Evolutionary conservation across 2,888 invertebrate species (phyloP).

Genomic region (Drosophila atripex): DNA sequence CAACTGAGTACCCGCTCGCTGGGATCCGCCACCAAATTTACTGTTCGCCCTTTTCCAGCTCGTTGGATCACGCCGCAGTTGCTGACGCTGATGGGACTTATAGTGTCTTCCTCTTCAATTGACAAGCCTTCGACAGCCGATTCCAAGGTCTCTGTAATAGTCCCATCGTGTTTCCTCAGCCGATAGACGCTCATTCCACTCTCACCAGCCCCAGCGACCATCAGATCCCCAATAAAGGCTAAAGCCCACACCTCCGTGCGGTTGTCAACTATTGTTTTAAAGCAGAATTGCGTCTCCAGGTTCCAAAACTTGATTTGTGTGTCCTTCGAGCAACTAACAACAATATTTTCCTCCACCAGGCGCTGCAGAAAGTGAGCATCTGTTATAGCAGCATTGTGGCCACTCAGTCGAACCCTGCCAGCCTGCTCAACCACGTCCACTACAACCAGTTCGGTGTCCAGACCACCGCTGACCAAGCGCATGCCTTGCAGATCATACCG

Average conservation of each 20-base stretch:
- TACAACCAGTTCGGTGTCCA: slow-evolving; percentile 96
- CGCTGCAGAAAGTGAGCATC: slow-evolving; percentile 89
- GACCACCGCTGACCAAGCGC: slow-evolving; percentile 92
- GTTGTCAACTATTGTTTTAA: slow-evolving; percentile 96
- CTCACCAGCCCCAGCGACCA: slow-evolving; percentile 95
- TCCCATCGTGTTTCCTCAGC: slow-evolving; percentile 85
- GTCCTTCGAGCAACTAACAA: slow-evolving; percentile 95
- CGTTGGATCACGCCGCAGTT: slow-evolving; percentile 92
- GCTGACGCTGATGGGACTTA: slow-evolving; percentile 89
- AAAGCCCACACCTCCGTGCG: slow-evolving; percentile 95
- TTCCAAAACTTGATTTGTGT: slow-evolving; percentile 99
- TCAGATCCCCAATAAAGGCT: slow-evolving; percentile 89
- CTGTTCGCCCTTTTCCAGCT: slow-evolving; percentile 91
- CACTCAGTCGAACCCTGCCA: slow-evolving; percentile 94
- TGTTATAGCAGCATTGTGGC: slow-evolving; percentile 96
- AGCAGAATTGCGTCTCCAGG: slow-evolving; percentile 96
- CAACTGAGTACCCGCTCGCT: slow-evolving; percentile 90
- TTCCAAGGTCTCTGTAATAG: slow-evolving; percentile 83
- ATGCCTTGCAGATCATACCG: slow-evolving; percentile 93
- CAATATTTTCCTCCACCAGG: slow-evolving; percentile 83
- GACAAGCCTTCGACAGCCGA: slow-evolving; percentile 83
- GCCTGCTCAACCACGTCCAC: slow-evolving; percentile 97
- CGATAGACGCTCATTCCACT: slow-evolving; percentile 94
- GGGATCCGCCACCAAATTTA: slow-evolving; percentile 89
- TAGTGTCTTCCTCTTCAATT: slow-evolving; percentile 81